Evolutionary conservation across 2,797 vertebrate genomes (phyloP), one percentile per base, ranked within the genome.

Genomic region (Lagocephalus sceleratus): DNA sequence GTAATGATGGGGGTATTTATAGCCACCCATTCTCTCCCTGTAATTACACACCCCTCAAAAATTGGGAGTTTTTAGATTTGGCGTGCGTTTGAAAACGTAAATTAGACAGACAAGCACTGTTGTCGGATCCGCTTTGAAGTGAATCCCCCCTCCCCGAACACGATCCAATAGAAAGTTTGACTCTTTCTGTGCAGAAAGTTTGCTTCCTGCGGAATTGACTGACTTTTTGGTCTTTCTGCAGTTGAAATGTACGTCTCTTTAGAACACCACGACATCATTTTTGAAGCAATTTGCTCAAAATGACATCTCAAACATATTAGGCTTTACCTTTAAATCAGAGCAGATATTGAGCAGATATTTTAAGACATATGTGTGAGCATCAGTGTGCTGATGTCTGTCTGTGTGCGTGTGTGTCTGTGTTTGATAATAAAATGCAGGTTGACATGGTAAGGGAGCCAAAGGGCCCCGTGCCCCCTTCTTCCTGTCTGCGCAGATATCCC

Each of bases 1-100:
- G 83, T 84, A 87, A 89, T 85, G 84, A 85, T 83, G 82, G 73
- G 70, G 82, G 81, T 90, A 88, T 89, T 89, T 88, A 87, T 88
- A 88, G 81, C 71, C 69, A 63, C 74, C 81, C 82, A 81, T 83
- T 85, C 73, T 73, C 71, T 62, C 80, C 64, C 76, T 86, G 81
- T 87, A 89, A 91, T 90, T 87, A 91, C 71, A 79, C 79, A 75
- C 68, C 78, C 75, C 54, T 83, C 77, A 83, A 76, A 87, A 85
- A 83, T 76, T 25, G 69, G 66, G 23, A 55, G 43, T 84, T 88
- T 88, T 79, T 83, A 86, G 68, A 83, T 84, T 84, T 87, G 85
- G 83, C 81, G 72, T 84, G 79, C 68, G 80, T 69, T 74, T 66
- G 70, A 71, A 82, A 86, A 83, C 76, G 56, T 87, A 85, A 85